A percentile compares a stretch with the other conserved stretches of the same genome.
Conservation (phyloP, 1,140 invertebrate genomes). For the Drosophila mauritiana region DNA sequence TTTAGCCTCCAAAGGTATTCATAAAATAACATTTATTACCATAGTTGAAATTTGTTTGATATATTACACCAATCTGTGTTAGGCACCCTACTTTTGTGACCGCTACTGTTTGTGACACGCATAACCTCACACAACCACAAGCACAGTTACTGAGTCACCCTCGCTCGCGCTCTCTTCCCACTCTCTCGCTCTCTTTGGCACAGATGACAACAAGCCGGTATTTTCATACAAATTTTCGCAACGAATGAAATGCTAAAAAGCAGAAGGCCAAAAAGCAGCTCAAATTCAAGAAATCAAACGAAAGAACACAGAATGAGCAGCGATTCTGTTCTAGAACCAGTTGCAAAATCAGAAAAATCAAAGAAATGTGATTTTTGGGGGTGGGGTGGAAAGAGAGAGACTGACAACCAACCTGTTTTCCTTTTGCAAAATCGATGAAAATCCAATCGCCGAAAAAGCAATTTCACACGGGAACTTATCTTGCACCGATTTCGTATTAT, state of each 20-base stretch:
- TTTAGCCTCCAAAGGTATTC: no score
- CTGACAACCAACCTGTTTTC: slow-evolving; percentile 69
- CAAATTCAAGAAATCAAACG: slow-evolving; percentile 33
- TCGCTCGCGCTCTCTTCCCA: slow-evolving; percentile 7
- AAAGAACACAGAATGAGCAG: slow-evolving; percentile 36
- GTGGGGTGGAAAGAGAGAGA: slow-evolving; percentile 11
- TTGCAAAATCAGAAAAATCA: slow-evolving; percentile 51
- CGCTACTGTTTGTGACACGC: slow-evolving; percentile 33
- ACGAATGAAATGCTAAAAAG: slow-evolving; percentile 65
- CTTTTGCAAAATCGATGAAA: slow-evolving; percentile 76
- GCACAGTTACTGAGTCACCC: slow-evolving; percentile 73
- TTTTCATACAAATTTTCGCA: slow-evolving; percentile 65
- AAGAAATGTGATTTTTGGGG: slow-evolving; percentile 4
- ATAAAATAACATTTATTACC: no score
- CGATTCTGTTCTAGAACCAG: slow-evolving; percentile 57
- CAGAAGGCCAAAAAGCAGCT: slow-evolving; percentile 52
- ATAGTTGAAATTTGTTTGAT: no score
- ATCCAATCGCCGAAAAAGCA: slow-evolving; percentile 53
- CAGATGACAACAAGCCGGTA: slow-evolving; percentile 78
- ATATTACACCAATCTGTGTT: no score
- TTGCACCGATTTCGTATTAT: slow-evolving; percentile 38
- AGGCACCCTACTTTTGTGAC: background rate
- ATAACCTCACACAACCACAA: slow-evolving; percentile 79
- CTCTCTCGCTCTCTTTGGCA: slow-evolving; percentile 17
- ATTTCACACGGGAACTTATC: slow-evolving; percentile 19